These are phyloP conservation scores for Holothuria glaberrima DNA, from an alignment of 35 echinoderm and acorn worm genomes.

Conservation along the genomic window DNA sequence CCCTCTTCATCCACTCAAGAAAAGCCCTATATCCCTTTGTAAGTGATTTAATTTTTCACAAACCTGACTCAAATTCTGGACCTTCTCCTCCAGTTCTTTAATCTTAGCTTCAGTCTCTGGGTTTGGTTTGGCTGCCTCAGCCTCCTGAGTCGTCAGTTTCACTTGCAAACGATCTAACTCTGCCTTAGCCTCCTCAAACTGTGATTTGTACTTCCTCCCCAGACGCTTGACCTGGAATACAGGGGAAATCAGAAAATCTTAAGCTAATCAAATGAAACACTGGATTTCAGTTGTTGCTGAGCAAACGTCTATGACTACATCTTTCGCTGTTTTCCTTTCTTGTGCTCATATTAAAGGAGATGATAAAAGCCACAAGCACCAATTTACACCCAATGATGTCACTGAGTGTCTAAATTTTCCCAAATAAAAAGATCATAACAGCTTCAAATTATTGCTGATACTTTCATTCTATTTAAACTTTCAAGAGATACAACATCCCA, in stretches of 20 bases:
- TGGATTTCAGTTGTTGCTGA: not conserved
- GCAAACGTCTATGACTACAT: not conserved
- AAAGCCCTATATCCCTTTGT: too few species aligned
- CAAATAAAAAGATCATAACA: too few species aligned
- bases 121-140: slow-evolving; percentile 69
- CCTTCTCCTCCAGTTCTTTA: slow-evolving; percentile 68
- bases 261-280: not conserved
- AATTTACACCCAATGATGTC: too few species aligned
- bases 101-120: slow-evolving; percentile 82
- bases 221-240: slow-evolving; percentile 90
- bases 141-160: slow-evolving; percentile 60
- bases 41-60: not conserved
- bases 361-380: too few species aligned
- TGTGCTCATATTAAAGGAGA: too few species aligned
- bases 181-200: slow-evolving; percentile 85
- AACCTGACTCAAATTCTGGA: slow-evolving; percentile 74
- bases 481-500: not conserved
- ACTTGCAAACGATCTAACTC: slow-evolving; percentile 74
- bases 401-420: too few species aligned
- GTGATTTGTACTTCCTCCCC: slow-evolving; percentile 91
- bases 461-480: too few species aligned
- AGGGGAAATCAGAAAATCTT: not conserved
- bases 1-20: too few species aligned
- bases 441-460: too few species aligned
- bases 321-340: not conserved